Evolutionary conservation across 2,888 invertebrate species (phyloP).

Genomic region (Mystacides longicornis): DNA sequence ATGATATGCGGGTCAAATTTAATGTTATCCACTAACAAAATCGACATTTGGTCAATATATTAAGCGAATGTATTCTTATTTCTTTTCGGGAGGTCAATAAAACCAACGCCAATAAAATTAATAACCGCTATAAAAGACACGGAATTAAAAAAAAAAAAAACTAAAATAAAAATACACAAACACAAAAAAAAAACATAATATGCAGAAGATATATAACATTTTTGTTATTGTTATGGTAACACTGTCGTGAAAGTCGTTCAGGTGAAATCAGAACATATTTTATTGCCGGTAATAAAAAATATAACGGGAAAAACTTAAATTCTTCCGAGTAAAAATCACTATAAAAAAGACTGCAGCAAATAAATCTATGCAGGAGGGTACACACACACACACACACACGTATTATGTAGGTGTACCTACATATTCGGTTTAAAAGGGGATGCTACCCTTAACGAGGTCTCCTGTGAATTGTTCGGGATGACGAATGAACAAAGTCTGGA

Average conservation of each 20-base stretch:
- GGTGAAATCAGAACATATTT: conserved; percentile 1
- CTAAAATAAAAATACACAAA: too few species aligned
- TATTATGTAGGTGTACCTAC: not conserved
- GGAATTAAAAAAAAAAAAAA: not conserved
- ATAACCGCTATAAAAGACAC: not conserved
- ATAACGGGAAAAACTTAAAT: conserved; percentile 2
- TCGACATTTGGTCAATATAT: too few species aligned
- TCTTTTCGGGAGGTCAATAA: not conserved
- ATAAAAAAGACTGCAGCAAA: not conserved
- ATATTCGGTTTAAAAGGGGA: not conserved
- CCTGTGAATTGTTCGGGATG: not conserved
- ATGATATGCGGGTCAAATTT: too few species aligned
- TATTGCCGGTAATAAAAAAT: not conserved
- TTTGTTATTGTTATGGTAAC: not conserved
- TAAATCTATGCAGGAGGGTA: conserved; percentile 1
- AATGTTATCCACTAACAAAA: too few species aligned
- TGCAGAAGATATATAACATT: conserved; percentile 2
- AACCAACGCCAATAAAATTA: not conserved
- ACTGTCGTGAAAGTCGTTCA: not conserved
- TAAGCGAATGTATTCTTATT: too few species aligned
- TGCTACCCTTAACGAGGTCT: not conserved
- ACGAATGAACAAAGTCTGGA: too few species aligned
- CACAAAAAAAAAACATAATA: not conserved
- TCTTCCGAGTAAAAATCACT: not conserved
- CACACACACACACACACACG: too few species aligned